phyloP scores from a whole-genome alignment of 2,888 invertebrate species.

The Pseudeuparius sepicola region DNA sequence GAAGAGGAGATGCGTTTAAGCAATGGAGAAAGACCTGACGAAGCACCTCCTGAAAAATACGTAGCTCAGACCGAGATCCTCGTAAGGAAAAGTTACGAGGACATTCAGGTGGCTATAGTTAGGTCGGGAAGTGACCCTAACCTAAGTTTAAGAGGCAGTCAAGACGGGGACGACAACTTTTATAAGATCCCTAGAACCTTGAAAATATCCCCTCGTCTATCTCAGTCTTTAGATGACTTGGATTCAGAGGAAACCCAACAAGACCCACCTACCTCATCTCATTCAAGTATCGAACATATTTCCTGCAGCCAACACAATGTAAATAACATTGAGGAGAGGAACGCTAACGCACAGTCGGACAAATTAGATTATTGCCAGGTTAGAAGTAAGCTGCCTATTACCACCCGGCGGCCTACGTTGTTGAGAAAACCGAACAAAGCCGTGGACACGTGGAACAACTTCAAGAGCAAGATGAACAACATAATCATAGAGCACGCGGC shows the following conservation, averaged over 20 bases:
- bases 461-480: constrained; percentile 34
- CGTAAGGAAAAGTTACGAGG: constrained; percentile 20
- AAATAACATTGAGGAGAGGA: constrained; percentile 12
- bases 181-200: constrained; percentile 36
- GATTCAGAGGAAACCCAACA: constrained; percentile 28
- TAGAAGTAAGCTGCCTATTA: constrained; percentile 30
- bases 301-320: constrained; percentile 32
- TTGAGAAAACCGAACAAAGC: constrained; percentile 32
- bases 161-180: constrained; percentile 28
- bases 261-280: constrained; percentile 23
- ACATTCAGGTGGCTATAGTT: constrained; percentile 22
- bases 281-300: constrained; percentile 36
- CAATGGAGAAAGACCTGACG: constrained; percentile 17
- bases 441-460: constrained; percentile 33
- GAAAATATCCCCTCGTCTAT: constrained; percentile 30
- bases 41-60: constrained; percentile 22
- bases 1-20: too few relatives aligned
- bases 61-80: constrained; percentile 25
- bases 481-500: constrained; percentile 35
- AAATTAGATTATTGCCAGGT: constrained; percentile 31
- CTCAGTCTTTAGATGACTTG: constrained; percentile 36
- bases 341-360: constrained; percentile 17
- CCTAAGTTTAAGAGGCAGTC: constrained; percentile 22
- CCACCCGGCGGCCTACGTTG: constrained; percentile 29
- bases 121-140: constrained; percentile 38